These are phyloP conservation scores for Agrilus cyanescens DNA, from an alignment of 2,888 invertebrate species.

Conservation along the genomic window DNA sequence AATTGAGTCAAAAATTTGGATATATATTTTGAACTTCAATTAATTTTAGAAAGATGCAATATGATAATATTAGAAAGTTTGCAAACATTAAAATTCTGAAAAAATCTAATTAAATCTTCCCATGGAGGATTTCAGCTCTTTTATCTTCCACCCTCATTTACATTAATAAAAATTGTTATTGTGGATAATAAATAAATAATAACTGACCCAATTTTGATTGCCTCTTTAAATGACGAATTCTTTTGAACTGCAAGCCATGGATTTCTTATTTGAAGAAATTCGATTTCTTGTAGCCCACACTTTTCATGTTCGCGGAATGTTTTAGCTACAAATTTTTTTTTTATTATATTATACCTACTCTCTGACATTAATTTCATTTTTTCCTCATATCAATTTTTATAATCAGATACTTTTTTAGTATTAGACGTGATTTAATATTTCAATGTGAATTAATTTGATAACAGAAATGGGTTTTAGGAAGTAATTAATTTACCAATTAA, in stretches of 20 bases:
- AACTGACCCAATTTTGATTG: conserved; percentile 49
- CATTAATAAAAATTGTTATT: background rate
- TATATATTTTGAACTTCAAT: no score
- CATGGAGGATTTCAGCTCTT: no score
- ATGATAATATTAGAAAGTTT: no score
- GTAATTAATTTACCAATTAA: conserved; percentile 36
- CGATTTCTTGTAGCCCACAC: conserved; percentile 58
- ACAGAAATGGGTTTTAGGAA: background rate
- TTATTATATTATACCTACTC: background rate
- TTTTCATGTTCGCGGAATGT: conserved; percentile 60
- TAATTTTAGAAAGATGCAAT: no score
- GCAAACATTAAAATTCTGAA: no score
- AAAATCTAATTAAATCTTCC: background rate
- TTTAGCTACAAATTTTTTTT: conserved; percentile 42
- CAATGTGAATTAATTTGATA: background rate
- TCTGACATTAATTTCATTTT: background rate
- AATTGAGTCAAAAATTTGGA: no score
- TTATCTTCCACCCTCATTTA: background rate
- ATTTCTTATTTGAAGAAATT: conserved; percentile 45
- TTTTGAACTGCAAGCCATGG: conserved; percentile 52
- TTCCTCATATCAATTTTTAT: no score
- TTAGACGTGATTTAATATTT: background rate
- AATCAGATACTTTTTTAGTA: background rate
- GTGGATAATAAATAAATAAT: background rate
- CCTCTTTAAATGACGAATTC: conserved; percentile 48